Conservation (phyloP, 2,888 invertebrate species). For the Limnephilus auricula region DNA sequence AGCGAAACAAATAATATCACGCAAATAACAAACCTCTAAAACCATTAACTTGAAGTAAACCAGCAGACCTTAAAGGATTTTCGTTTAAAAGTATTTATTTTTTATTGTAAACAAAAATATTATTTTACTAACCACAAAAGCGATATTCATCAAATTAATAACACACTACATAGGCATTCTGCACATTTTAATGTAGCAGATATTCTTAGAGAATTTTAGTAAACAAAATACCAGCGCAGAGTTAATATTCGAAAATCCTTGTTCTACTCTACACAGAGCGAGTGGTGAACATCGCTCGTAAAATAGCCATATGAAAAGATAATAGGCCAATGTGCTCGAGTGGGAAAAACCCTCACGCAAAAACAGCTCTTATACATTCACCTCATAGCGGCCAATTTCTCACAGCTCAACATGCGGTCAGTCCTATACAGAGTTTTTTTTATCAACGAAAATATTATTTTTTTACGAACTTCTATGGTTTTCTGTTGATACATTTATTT, state of each 20-base stretch:
- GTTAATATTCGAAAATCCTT: constrained; percentile 13
- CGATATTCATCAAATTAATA: neutral
- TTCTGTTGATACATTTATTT: constrained; percentile 46
- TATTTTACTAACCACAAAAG: neutral
- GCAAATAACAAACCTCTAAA: too few species aligned
- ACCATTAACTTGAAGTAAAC: too few species aligned
- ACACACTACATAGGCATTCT: neutral
- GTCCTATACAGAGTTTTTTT: constrained; percentile 30
- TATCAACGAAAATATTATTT: constrained; percentile 42
- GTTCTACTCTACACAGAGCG: constrained; percentile 48
- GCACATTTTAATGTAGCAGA: neutral
- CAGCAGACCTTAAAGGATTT: too few species aligned
- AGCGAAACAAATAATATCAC: too few species aligned
- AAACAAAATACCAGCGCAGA: constrained; percentile 32
- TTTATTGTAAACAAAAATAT: too few species aligned
- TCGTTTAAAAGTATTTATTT: too few species aligned
- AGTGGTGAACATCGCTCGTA: constrained; percentile 58
- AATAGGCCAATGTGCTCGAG: constrained; percentile 44
- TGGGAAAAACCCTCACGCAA: constrained; percentile 47
- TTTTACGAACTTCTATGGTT: constrained; percentile 12
- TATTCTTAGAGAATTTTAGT: neutral
- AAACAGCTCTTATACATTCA: constrained; percentile 44
- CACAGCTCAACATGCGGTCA: constrained; percentile 43
- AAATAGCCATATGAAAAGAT: constrained; percentile 55
- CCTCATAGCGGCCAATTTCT: constrained; percentile 35